A percentile compares a stretch with the other conserved stretches of the same genome.
These are phyloP conservation scores for Charadrius vociferus DNA, from an alignment of 2,113 vertebrate species.

Conservation along the genomic window DNA sequence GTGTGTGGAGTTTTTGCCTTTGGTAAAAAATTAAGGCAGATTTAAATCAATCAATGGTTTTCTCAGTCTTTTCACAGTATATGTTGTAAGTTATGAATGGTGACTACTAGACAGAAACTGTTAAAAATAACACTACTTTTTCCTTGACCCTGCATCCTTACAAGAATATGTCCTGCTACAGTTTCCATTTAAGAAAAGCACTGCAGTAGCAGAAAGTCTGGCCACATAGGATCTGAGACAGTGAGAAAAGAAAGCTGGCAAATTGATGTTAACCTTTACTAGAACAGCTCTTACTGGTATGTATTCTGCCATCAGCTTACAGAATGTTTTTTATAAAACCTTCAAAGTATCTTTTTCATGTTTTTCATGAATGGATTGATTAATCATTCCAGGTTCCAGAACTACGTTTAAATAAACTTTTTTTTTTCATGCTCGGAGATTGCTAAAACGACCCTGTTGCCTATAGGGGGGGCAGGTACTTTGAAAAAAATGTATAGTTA, in stretches of 20 bases:
- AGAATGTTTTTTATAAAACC: not conserved
- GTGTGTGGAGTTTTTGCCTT: conserved; percentile 38
- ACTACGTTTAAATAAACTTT: not conserved
- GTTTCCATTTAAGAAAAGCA: not conserved
- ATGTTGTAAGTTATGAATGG: not conserved
- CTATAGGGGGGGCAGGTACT: not conserved
- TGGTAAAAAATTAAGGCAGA: conserved; percentile 32
- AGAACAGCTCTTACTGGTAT: not conserved
- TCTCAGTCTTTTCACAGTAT: not conserved
- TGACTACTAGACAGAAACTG: not conserved
- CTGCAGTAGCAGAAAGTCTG: not conserved
- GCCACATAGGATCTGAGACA: not conserved
- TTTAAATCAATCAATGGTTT: conserved; percentile 39
- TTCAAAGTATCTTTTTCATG: not conserved
- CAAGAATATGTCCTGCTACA: not conserved
- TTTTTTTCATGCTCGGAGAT: not conserved
- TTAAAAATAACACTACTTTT: not conserved
- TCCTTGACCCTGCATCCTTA: not conserved
- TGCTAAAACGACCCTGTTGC: not conserved
- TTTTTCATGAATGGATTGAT: not conserved
- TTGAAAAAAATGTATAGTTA: not conserved
- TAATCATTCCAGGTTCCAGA: not conserved
- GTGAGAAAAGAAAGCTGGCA: not conserved
- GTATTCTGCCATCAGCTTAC: not conserved
- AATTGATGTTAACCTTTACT: not conserved